Evolutionary conservation across 2,888 invertebrate species (phyloP).

Genomic region (Quadroppia sp.): DNA sequence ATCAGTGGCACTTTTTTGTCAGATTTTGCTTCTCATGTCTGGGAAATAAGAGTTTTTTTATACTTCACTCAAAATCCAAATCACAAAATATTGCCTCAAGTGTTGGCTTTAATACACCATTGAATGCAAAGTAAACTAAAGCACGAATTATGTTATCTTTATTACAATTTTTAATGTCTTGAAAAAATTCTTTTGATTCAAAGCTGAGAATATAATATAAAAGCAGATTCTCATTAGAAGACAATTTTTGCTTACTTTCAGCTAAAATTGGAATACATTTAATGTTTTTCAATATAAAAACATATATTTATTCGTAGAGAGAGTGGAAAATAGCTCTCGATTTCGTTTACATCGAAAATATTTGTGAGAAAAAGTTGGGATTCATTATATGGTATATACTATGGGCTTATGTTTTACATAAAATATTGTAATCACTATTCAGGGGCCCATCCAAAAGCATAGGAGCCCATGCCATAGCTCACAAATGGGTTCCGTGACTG

Average conservation of each 20-base stretch:
- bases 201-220: too few relatives aligned
- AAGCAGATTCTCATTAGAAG: too few relatives aligned
- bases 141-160: neutral
- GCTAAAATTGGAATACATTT: too few relatives aligned
- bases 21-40: conserved; percentile 6
- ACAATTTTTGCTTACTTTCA: too few relatives aligned
- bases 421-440: conserved; percentile 16
- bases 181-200: neutral
- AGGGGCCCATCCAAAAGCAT: conserved; percentile 19
- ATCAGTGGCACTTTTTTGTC: neutral
- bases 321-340: too few relatives aligned
- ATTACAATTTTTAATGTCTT: neutral
- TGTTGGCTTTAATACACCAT: neutral
- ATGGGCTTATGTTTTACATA: neutral
- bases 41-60: conserved; percentile 2
- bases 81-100: neutral
- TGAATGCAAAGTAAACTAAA: neutral
- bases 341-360: too few relatives aligned
- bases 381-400: too few relatives aligned
- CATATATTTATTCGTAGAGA: too few relatives aligned
- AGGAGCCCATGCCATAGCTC: neutral
- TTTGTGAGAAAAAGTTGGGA: too few relatives aligned
- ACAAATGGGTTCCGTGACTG: conserved; percentile 2
- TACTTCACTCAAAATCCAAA: neutral
- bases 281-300: too few relatives aligned